phyloP scores from a whole-genome alignment of 2,888 invertebrate genomes.

The Oligia latruncula region DNA sequence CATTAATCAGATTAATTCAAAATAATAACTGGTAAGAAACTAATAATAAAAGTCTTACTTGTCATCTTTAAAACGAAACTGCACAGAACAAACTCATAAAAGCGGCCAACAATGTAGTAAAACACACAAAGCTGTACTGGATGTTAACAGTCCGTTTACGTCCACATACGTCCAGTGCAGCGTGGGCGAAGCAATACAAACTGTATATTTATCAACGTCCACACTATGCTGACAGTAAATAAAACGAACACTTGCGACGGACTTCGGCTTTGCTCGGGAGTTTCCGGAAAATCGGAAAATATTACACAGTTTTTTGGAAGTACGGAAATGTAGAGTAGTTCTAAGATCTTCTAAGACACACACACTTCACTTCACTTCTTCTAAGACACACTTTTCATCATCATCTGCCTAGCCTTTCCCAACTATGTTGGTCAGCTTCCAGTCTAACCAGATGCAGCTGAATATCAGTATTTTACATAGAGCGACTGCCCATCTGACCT shows the following conservation, averaged over 20 bases:
- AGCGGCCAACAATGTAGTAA: conserved; percentile 9
- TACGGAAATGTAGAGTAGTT: too few relatives aligned
- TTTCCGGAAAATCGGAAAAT: not conserved
- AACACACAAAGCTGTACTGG: conserved; percentile 12
- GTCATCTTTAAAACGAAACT: not conserved
- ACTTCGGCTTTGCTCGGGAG: conserved; percentile 18
- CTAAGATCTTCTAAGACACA: too few relatives aligned
- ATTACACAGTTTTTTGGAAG: too few relatives aligned
- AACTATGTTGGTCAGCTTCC: too few relatives aligned
- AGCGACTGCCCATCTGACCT: too few relatives aligned
- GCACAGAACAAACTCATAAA: conserved; percentile 6
- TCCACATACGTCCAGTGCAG: conserved; percentile 3
- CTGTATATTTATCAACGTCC: conserved; percentile 47
- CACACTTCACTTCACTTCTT: too few relatives aligned
- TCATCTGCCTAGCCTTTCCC: too few relatives aligned
- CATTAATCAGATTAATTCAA: not conserved
- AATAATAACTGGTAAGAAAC: not conserved
- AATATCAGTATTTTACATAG: too few relatives aligned
- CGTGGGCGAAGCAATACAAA: conserved; percentile 43
- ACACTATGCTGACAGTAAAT: conserved; percentile 21
- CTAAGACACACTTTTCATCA: too few relatives aligned
- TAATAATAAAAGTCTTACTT: not conserved
- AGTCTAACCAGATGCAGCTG: too few relatives aligned
- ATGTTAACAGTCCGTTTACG: conserved; percentile 23
- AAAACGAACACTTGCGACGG: not conserved